phyloP scores from a whole-genome alignment of 1,140 invertebrate genomes.

The Scaptomyza hsui region DNA sequence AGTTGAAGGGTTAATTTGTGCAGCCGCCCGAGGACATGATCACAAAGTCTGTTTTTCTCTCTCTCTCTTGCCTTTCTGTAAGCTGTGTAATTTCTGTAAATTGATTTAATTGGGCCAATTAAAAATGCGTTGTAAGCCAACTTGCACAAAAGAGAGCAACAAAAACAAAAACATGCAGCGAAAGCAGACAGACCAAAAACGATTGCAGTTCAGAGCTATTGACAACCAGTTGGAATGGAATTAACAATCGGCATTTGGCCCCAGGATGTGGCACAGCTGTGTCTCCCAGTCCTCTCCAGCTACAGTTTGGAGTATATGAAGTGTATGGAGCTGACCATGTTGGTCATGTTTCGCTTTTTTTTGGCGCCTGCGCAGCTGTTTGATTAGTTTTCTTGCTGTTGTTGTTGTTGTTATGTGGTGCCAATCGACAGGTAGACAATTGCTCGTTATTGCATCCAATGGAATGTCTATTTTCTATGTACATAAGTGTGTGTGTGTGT shows the following conservation, averaged over 20 bases:
- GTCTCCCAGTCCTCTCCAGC: not conserved
- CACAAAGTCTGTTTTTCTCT: not conserved
- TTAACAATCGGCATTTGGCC: conserved; percentile 14
- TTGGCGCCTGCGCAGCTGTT: conserved; percentile 31
- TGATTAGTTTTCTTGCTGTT: conserved; percentile 38
- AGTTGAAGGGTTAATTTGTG: conserved; percentile 66
- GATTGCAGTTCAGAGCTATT: not conserved
- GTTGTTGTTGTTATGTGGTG: not conserved
- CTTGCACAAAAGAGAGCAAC: not conserved
- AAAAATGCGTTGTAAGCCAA: conserved; percentile 54
- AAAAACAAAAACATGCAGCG: conserved; percentile 11
- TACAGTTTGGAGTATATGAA: not conserved
- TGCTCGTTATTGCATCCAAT: conserved; percentile 39
- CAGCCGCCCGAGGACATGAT: conserved; percentile 39
- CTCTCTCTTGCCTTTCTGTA: conserved; percentile 41
- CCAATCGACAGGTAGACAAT: conserved; percentile 48
- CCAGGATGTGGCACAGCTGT: conserved; percentile 39
- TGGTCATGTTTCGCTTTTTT: conserved; percentile 2
- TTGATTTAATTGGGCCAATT: conserved; percentile 79
- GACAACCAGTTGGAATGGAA: conserved; percentile 26
- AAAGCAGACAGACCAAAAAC: conserved; percentile 21
- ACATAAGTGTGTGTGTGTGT: conserved; percentile 5
- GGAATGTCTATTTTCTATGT: conserved; percentile 14
- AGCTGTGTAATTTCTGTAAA: conserved; percentile 77
- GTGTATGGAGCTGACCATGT: conserved; percentile 1